Evolutionary conservation across 2,888 invertebrate species (phyloP).

Genomic region (Meiosimyza decipiens): DNA sequence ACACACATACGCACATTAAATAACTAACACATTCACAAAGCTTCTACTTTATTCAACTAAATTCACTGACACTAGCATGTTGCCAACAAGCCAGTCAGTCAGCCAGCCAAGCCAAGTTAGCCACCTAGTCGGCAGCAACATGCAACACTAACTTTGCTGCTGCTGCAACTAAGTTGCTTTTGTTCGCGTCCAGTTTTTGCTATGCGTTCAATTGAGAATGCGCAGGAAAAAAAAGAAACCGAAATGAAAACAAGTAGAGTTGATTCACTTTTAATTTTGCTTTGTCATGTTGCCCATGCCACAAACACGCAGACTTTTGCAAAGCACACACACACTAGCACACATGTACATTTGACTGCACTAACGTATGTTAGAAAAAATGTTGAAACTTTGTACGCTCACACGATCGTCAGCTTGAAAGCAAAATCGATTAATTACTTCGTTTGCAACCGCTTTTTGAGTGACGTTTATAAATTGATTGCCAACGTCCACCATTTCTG

Average conservation of each 20-base stretch:
- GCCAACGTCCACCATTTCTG: slow-evolving; percentile 36
- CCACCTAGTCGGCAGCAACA: no score
- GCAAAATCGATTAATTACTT: slow-evolving; percentile 57
- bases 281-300: slow-evolving; percentile 21
- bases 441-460: slow-evolving; percentile 55
- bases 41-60: not conserved
- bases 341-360: not conserved
- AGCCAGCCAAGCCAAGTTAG: not conserved
- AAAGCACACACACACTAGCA: not conserved
- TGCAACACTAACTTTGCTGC: not conserved
- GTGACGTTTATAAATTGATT: slow-evolving; percentile 58
- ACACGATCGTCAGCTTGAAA: slow-evolving; percentile 37
- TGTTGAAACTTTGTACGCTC: not conserved
- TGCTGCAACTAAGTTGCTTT: slow-evolving; percentile 10
- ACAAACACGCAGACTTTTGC: slow-evolving; percentile 2
- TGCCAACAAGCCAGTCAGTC: slow-evolving; percentile 6
- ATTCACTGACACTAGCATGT: slow-evolving; percentile 2
- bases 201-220: no score
- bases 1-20: not conserved
- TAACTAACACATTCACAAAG: not conserved
- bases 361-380: no score
- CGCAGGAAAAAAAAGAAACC: not conserved
- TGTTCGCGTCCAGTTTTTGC: not conserved
- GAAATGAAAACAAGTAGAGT: not conserved
- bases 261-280: slow-evolving; percentile 9